phyloP scores from a whole-genome alignment of 1,140 invertebrate genomes.

The Callitettix versicolor region DNA sequence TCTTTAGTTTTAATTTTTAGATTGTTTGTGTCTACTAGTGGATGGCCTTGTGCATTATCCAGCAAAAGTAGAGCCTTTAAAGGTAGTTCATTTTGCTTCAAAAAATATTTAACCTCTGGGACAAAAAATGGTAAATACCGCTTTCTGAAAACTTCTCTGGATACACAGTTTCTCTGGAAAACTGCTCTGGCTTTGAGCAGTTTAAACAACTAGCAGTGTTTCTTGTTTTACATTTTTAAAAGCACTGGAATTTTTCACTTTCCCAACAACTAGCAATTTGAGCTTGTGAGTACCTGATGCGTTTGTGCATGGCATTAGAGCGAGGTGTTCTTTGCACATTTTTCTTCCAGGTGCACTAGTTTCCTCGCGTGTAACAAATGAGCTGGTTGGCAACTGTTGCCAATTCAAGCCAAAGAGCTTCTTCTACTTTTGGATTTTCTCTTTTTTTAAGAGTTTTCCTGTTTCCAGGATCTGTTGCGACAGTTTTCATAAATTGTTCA shows the following conservation, averaged over 20 bases:
- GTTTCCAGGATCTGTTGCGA: too few species aligned
- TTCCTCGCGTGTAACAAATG: constrained; percentile 26
- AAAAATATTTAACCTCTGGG: not conserved
- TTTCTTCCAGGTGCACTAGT: constrained; percentile 28
- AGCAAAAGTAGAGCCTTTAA: not conserved
- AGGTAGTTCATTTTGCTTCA: not conserved
- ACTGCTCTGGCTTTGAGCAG: constrained; percentile 25
- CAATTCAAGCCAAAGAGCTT: constrained; percentile 31
- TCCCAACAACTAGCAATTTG: constrained; percentile 30
- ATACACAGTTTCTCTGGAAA: constrained; percentile 8
- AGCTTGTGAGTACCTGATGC: constrained; percentile 27
- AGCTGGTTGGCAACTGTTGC: constrained; percentile 31
- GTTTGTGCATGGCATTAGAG: constrained; percentile 30
- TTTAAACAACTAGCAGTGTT: too few species aligned
- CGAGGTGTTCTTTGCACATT: constrained; percentile 31
- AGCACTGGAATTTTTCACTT: constrained; percentile 30
- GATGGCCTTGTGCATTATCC: not conserved
- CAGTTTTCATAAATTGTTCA: too few species aligned
- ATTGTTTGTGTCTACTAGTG: not conserved
- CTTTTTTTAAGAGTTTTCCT: too few species aligned
- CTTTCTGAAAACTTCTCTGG: not conserved
- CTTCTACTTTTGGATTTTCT: too few species aligned
- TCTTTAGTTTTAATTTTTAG: not conserved
- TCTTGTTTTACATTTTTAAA: constrained; percentile 31
- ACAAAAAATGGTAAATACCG: not conserved